Conservation (phyloP, 2,888 invertebrate genomes). For the Eledone cirrhosa region DNA sequence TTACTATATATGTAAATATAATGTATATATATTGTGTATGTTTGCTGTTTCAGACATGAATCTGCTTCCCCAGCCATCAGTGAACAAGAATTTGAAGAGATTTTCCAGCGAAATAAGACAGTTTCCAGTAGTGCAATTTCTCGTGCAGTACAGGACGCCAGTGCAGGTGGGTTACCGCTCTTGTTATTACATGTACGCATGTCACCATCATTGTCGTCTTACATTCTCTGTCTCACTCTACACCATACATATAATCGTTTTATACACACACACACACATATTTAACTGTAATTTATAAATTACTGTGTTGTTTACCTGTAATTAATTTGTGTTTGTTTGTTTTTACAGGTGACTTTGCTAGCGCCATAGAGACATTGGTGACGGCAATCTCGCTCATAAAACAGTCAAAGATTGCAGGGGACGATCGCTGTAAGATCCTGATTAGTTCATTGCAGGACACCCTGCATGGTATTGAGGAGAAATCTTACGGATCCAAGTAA, state of each 20-base stretch:
- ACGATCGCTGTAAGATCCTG: conserved; percentile 97
- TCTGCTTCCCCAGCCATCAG: conserved; percentile 61
- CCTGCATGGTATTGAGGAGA: conserved; percentile 94
- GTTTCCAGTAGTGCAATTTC: conserved; percentile 98
- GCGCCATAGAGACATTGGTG: conserved; percentile 97
- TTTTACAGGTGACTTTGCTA: conserved; percentile 86
- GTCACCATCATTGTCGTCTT: background rate
- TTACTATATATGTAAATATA: no score
- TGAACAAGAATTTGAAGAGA: conserved; percentile 98
- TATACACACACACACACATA: background rate
- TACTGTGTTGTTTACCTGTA: no score
- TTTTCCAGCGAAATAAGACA: conserved; percentile 95
- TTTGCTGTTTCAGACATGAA: conserved; percentile 49
- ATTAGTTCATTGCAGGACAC: conserved; percentile 97
- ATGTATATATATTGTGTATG: no score
- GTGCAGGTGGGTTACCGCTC: no score
- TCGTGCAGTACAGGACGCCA: conserved; percentile 95
- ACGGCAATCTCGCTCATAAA: conserved; percentile 98
- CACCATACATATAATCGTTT: no score
- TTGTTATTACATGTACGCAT: conserved; percentile 29
- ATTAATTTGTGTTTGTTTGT: conserved; percentile 30
- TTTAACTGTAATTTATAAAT: background rate
- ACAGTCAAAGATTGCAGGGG: conserved; percentile 94
- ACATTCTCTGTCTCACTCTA: no score
- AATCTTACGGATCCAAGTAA: conserved; percentile 81